These are phyloP conservation scores for Reticulitermes lucifugus DNA, from an alignment of 2,888 invertebrate species.

Conservation along the genomic window DNA sequence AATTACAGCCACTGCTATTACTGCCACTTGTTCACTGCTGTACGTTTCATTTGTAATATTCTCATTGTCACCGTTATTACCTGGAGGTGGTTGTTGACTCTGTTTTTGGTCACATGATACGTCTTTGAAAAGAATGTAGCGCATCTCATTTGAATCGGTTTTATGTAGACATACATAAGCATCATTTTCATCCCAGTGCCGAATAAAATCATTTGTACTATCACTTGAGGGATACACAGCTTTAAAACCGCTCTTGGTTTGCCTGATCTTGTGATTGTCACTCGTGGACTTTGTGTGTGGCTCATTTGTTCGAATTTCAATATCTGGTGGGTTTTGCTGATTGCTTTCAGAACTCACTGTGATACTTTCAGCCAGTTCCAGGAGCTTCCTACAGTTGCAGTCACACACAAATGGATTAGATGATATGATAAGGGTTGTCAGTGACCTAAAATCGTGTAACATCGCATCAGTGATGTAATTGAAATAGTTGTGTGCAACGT, in stretches of 20 bases:
- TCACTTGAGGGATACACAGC: background rate
- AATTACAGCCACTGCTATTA: background rate
- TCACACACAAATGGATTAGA: slow-evolving; percentile 72
- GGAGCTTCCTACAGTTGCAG: slow-evolving; percentile 65
- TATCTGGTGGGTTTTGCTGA: background rate
- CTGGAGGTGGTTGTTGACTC: background rate
- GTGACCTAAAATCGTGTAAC: slow-evolving; percentile 66
- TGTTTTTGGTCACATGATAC: background rate
- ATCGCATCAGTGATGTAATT: slow-evolving; percentile 69
- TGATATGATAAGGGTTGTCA: slow-evolving; percentile 67
- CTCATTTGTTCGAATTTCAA: background rate
- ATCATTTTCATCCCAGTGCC: slow-evolving; percentile 56
- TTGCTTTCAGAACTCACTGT: background rate
- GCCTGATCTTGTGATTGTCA: background rate
- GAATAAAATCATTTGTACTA: slow-evolving; percentile 53
- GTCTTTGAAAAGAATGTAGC: background rate
- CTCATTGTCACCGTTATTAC: background rate
- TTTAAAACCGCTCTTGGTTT: background rate
- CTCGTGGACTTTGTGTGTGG: background rate
- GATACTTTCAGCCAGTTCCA: slow-evolving; percentile 58
- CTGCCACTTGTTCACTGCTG: background rate
- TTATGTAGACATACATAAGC: slow-evolving; percentile 35
- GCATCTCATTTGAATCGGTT: background rate
- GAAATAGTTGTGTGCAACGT: slow-evolving; percentile 68
- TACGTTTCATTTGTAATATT: background rate